These are phyloP conservation scores for Heterohyrax brucei DNA, from an alignment of 2,797 vertebrate species.

Conservation along the genomic window DNA sequence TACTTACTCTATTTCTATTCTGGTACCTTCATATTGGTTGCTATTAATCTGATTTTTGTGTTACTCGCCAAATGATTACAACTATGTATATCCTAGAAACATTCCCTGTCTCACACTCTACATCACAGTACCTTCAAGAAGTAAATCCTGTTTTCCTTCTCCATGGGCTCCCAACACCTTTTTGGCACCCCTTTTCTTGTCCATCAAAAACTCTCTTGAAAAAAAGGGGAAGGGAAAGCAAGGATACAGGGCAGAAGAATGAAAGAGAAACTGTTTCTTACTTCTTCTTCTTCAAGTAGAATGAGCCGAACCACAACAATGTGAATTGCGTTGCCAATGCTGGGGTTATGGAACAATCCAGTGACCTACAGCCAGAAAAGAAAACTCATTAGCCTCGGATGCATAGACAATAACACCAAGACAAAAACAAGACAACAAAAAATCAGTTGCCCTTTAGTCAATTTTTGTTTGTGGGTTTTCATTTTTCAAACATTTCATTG, in stretches of 20 bases:
- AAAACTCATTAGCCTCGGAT: constrained; percentile 36
- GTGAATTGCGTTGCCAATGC: constrained; percentile 98
- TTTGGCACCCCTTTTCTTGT: neutral
- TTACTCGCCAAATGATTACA: neutral
- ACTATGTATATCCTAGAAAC: neutral
- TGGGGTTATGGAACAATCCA: constrained; percentile 97
- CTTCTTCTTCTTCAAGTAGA: constrained; percentile 97
- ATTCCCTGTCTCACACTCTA: neutral
- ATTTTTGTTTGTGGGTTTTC: neutral
- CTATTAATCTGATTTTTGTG: neutral
- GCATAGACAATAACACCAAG: neutral
- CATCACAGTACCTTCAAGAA: neutral
- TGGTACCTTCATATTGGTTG: neutral
- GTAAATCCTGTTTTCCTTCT: constrained; percentile 24
- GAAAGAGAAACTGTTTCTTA: constrained; percentile 86
- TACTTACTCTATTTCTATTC: neutral
- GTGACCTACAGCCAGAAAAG: constrained; percentile 92
- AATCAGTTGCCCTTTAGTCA: neutral
- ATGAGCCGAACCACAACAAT: constrained; percentile 97
- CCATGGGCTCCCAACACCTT: neutral
- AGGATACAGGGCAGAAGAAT: neutral
- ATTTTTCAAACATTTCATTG: too few species aligned
- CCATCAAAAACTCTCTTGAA: neutral
- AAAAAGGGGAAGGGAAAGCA: neutral
- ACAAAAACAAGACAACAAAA: neutral